Evolutionary conservation across 1,140 invertebrate species (phyloP), one percentile per base, ranked within the genome.

Genomic region (Papilio xuthus): DNA sequence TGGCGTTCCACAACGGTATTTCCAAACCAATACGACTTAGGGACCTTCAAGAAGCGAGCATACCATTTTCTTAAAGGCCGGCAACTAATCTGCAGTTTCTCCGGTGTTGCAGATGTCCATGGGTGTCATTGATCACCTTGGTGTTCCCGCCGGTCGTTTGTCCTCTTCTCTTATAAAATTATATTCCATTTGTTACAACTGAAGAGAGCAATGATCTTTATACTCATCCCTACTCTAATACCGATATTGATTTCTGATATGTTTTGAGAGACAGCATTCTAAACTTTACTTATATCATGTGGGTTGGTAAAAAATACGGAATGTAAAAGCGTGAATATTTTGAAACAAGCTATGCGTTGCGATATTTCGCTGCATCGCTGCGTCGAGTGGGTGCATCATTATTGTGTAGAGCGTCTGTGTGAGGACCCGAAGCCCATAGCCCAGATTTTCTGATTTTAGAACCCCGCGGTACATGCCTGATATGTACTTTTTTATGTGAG

Each of bases 391-490:
- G 69, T 71, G 69, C 41, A 44, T 37, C 41, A 71, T 71, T 44
- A 23, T 2, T n/a, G 13, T 71, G 37, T 71, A 71, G 69, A 10
- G 4, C 37, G 28, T 69, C 63, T 67, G 15, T 32, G 28, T 69
- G 9, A 37, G 69, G 69, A 71, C 69, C n/a, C 23, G 8, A 26
- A 69, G 63, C 18, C 18, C n/a, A 4, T 20, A 53, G 53, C 67
- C 70, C 41, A 71, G 70, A 71, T 71, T n/a, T 71, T 44, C 44
- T 71, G 70, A 44, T 71, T 71, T 71, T 71, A 3, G 56, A 12
- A 23, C 13, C 9, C 8, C 41, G 37, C 20, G n/a, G 10, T 41
- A 20, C 20, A n/a, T 71, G 32, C 12, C 32, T 37, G 41, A 71
- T 71, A 44, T 42, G n/a, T 71, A 71, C 26, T 37, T 71, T 15